These are phyloP conservation scores for Anolis apletophallus DNA, from an alignment of 2,797 vertebrate species.

Conservation along the genomic window DNA sequence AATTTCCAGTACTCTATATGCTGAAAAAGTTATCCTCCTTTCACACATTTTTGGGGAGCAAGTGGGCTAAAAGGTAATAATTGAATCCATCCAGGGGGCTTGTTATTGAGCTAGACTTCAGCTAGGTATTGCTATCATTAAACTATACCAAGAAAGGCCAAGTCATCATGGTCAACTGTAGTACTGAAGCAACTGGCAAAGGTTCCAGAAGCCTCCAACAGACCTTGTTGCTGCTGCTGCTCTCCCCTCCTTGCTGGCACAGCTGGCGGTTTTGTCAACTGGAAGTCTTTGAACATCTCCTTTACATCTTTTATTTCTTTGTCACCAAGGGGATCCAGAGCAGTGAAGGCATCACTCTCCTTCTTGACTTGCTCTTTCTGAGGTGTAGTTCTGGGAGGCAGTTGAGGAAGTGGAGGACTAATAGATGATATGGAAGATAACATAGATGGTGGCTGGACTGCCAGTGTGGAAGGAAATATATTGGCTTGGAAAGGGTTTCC, in stretches of 20 bases:
- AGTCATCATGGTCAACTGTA: slow-evolving; percentile 85
- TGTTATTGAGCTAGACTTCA: not conserved
- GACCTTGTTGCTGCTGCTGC: slow-evolving; percentile 66
- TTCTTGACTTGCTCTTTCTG: slow-evolving; percentile 82
- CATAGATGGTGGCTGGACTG: slow-evolving; percentile 64
- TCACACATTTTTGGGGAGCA: not conserved
- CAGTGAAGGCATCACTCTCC: slow-evolving; percentile 89
- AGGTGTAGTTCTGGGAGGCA: slow-evolving; percentile 81
- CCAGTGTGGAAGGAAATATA: slow-evolving; percentile 69
- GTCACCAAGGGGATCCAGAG: slow-evolving; percentile 93
- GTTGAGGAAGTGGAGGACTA: slow-evolving; percentile 75
- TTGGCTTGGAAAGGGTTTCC: slow-evolving; percentile 86
- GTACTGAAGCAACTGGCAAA: slow-evolving; percentile 86
- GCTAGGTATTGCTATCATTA: not conserved
- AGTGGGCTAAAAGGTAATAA: not conserved
- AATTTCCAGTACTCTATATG: too few relatives aligned
- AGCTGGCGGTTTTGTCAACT: slow-evolving; percentile 89
- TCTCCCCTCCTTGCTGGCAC: slow-evolving; percentile 86
- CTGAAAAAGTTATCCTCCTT: not conserved
- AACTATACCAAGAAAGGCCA: slow-evolving; percentile 34
- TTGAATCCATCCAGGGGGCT: not conserved
- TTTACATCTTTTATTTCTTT: slow-evolving; percentile 92
- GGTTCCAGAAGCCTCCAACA: slow-evolving; percentile 66
- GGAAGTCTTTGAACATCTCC: slow-evolving; percentile 98
- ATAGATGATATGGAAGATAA: slow-evolving; percentile 60